Conservation (phyloP, 2,797 vertebrate species). For the Sternotherus odoratus region DNA sequence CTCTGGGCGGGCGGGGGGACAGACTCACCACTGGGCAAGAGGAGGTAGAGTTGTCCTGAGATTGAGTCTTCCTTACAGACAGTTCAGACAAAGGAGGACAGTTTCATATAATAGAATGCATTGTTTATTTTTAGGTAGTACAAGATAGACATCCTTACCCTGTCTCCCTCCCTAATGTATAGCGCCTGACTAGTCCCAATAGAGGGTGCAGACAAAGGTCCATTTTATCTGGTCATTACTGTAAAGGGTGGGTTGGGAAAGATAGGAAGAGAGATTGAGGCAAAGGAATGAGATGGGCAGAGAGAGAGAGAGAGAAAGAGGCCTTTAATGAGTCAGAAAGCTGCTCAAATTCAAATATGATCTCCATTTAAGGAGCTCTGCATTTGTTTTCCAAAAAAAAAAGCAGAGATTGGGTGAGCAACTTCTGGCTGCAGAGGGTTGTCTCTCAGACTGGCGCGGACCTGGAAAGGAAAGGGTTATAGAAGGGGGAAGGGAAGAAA, state of each 20-base stretch:
- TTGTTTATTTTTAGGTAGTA: slow-evolving; percentile 53
- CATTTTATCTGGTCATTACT: slow-evolving; percentile 36
- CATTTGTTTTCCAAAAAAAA: slow-evolving; percentile 60
- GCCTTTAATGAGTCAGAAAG: slow-evolving; percentile 65
- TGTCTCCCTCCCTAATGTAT: not conserved
- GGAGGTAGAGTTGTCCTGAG: slow-evolving; percentile 17
- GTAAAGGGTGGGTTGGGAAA: slow-evolving; percentile 31
- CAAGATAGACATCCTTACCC: slow-evolving; percentile 44
- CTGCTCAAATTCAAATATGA: slow-evolving; percentile 69
- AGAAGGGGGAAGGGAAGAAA: slow-evolving; percentile 75
- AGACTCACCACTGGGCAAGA: not conserved
- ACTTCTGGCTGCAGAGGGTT: slow-evolving; percentile 49
- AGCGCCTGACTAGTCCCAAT: slow-evolving; percentile 19
- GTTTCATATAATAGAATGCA: slow-evolving; percentile 53
- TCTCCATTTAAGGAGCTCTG: slow-evolving; percentile 73
- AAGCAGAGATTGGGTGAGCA: slow-evolving; percentile 44
- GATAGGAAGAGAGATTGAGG: slow-evolving; percentile 52
- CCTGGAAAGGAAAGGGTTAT: slow-evolving; percentile 76
- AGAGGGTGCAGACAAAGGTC: slow-evolving; percentile 41
- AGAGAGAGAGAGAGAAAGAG: not conserved
- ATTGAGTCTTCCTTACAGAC: slow-evolving; percentile 11
- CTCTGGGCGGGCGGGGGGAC: not conserved
- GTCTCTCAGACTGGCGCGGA: slow-evolving; percentile 26
- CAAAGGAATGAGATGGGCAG: slow-evolving; percentile 27
- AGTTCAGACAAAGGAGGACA: slow-evolving; percentile 68